Percentiles rank a stretch among this genome's conserved stretches.
These are phyloP conservation scores for Pholis gunnellus DNA, from an alignment of 2,113 vertebrate species.

Conservation along the genomic window DNA sequence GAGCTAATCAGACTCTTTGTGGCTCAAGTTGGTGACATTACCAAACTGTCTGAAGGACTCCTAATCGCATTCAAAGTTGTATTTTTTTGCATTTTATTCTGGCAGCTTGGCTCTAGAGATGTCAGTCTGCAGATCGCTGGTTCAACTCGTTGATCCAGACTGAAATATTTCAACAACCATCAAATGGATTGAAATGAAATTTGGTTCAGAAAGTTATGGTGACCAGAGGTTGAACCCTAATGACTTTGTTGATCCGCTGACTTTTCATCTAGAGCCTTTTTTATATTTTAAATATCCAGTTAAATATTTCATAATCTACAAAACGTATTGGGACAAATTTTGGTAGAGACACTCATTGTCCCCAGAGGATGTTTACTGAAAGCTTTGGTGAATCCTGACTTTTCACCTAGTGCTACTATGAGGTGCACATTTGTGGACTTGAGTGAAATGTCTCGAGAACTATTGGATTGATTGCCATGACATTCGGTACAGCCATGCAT, in stretches of 20 bases:
- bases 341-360: neutral
- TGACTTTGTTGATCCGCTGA: too few relatives aligned
- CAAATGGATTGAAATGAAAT: neutral
- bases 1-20: conserved; percentile 2
- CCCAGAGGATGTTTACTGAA: neutral
- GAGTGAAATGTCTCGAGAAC: neutral
- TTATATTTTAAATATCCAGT: too few relatives aligned
- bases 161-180: neutral
- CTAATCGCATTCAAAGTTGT: neutral
- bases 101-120: neutral
- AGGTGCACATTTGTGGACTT: neutral
- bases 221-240: too few relatives aligned
- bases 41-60: neutral
- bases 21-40: neutral
- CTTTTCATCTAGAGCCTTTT: too few relatives aligned
- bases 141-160: neutral
- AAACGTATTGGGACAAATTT: neutral
- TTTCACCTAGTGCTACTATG: neutral
- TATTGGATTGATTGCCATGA: neutral
- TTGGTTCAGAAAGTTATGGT: neutral
- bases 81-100: neutral
- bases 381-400: neutral
- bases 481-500: neutral
- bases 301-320: too few relatives aligned
- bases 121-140: neutral